Evolutionary conservation across 2,113 vertebrate genomes (phyloP).

Genomic region (Anoura caudifer): DNA sequence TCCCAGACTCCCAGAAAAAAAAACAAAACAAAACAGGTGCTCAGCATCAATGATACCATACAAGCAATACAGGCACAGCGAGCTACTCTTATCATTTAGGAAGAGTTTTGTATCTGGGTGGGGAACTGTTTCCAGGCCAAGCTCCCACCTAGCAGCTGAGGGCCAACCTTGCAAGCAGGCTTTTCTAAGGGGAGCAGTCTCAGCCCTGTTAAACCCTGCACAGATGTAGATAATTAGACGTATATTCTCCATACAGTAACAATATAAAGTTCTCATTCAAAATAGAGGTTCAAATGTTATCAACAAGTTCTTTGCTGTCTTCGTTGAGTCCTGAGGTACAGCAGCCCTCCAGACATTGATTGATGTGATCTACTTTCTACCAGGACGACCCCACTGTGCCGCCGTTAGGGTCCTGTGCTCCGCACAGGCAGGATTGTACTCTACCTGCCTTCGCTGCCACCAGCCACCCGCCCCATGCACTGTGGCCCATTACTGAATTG

Average conservation of each 20-base stretch:
- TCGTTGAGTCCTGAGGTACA: conserved; percentile 5
- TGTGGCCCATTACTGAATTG: accelerated
- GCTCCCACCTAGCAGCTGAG: neutral
- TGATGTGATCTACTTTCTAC: neutral
- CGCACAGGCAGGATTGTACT: no score
- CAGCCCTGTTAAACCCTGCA: neutral
- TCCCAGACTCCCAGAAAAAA: neutral
- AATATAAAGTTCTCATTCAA: neutral
- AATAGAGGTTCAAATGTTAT: neutral
- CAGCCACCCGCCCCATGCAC: neutral
- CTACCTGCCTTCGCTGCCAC: accelerated
- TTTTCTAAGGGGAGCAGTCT: neutral
- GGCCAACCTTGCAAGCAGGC: neutral
- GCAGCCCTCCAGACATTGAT: neutral
- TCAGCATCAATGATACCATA: neutral
- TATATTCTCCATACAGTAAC: neutral
- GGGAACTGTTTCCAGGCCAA: neutral
- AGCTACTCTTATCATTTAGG: neutral
- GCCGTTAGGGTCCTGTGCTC: neutral
- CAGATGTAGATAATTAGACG: neutral
- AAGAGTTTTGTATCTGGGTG: neutral
- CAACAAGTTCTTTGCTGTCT: neutral
- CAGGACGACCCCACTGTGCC: neutral
- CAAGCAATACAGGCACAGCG: neutral
- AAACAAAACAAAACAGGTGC: no score